Base-by-base conservation (phyloP, 2,797 vertebrate genomes). In the Distichodus sexfasciatus region DNA sequence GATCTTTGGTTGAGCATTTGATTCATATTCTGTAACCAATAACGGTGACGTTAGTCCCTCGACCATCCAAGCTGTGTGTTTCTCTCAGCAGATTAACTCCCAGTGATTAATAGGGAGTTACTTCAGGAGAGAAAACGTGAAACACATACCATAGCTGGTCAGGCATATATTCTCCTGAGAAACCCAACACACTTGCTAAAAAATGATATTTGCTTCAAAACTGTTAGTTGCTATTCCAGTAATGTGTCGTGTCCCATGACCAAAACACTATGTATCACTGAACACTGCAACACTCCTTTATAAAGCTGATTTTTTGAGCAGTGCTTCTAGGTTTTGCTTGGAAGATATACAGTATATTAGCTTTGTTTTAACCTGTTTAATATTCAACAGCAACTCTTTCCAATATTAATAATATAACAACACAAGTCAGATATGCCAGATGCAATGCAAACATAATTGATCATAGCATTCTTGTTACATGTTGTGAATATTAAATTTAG, bases 11-110 rank as follows among this genome's bases (percentile, higher is more conserved):
- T 88, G 84, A 85, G 80, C 61, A 6, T 64, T 83, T 91, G 89
- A 91, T 89, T 88, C 81, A 92, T 90, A 81, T 77, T 79, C 88
- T 90, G 90, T 88, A 88, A 90, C 89, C 87, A 89, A 90, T 90
- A 86, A 82, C 83, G 85, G 87, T 84, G 43, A 85, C 86, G 84
- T 82, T 79, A 75, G 74, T 74, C 78, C 76, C 78, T 72, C 73
- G 71, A n/a, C 75, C 63, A 17, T 58, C 76, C 65, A 41, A 82
- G 79, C 83, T 80, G 77, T 84, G n/a, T 84, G 84, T 84, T 86
- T 84, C 88, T 85, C 88, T 89, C 85, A 86, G 84, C 85, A 88
- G 87, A 88, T 91, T 90, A 90, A 85, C 87, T 86, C 84, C 60
- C 86, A 80, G 80, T 90, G 90, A 92, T 92, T 90, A 89, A 92